Evolutionary conservation across 2,113 vertebrate species (phyloP).

Genomic region (Rhipidura dahli): DNA sequence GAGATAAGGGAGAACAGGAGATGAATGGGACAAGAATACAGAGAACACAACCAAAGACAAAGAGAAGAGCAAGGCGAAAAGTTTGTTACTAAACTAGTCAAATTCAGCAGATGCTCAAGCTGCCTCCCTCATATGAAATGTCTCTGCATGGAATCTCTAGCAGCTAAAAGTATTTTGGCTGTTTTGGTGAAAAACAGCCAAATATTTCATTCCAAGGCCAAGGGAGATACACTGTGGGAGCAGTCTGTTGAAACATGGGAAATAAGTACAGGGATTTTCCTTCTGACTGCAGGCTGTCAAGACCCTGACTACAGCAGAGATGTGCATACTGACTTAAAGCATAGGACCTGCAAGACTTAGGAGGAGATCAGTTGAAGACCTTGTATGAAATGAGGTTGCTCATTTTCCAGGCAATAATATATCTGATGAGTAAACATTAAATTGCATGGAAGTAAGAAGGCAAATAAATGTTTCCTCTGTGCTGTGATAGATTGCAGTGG

Average conservation of each 20-base stretch:
- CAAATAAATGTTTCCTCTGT: background rate
- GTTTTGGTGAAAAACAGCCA: background rate
- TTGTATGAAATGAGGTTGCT: background rate
- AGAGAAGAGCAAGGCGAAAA: background rate
- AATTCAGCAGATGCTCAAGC: background rate
- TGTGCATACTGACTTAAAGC: background rate
- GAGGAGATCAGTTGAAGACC: background rate
- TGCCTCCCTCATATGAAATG: background rate
- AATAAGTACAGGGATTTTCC: background rate
- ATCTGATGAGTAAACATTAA: background rate
- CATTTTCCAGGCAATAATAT: background rate
- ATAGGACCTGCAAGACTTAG: background rate
- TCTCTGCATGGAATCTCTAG: background rate
- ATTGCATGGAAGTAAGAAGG: background rate
- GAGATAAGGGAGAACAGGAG: background rate
- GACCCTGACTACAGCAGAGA: background rate
- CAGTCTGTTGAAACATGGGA: background rate
- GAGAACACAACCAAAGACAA: conserved; percentile 9
- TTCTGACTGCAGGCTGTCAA: background rate
- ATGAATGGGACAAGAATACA: background rate
- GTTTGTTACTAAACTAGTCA: conserved; percentile 3
- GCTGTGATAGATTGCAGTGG: background rate
- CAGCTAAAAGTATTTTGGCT: background rate
- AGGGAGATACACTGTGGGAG: background rate
- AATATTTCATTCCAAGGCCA: background rate